phyloP scores from a whole-genome alignment of 2,113 vertebrate genomes.

The Campylomormyrus numenius region DNA sequence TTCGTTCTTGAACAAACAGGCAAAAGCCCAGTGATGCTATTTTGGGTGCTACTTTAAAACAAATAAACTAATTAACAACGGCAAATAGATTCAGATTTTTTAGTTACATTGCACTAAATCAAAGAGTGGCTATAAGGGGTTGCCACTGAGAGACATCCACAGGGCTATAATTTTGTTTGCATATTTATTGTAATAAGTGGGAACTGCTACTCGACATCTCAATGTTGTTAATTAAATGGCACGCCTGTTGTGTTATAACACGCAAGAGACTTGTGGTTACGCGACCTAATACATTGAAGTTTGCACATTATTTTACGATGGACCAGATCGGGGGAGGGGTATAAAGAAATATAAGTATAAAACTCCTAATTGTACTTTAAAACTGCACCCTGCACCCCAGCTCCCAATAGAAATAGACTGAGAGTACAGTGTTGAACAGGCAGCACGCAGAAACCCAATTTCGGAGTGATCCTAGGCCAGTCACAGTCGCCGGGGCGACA shows the following conservation, averaged over 20 bases:
- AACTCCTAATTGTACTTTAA: background rate
- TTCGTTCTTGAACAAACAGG: background rate
- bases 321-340: too few species aligned
- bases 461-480: background rate
- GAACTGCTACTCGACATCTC: constrained; percentile 39
- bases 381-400: background rate
- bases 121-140: background rate
- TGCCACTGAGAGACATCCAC: constrained; percentile 25
- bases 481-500: background rate
- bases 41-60: background rate
- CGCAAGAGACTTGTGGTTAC: background rate
- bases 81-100: background rate
- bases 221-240: constrained; percentile 42
- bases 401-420: background rate
- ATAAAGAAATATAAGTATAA: background rate
- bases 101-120: background rate
- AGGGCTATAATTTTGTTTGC: constrained; percentile 37
- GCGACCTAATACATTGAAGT: background rate
- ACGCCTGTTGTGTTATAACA: constrained; percentile 11
- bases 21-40: background rate
- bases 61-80: background rate
- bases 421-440: background rate
- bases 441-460: background rate
- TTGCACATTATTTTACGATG: background rate
- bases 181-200: constrained; percentile 32